A percentile compares a stretch with the other conserved stretches of the same genome.
These are phyloP conservation scores for Sarotherodon lohbergeri DNA, from an alignment of 2,113 vertebrate species.

Conservation along the genomic window DNA sequence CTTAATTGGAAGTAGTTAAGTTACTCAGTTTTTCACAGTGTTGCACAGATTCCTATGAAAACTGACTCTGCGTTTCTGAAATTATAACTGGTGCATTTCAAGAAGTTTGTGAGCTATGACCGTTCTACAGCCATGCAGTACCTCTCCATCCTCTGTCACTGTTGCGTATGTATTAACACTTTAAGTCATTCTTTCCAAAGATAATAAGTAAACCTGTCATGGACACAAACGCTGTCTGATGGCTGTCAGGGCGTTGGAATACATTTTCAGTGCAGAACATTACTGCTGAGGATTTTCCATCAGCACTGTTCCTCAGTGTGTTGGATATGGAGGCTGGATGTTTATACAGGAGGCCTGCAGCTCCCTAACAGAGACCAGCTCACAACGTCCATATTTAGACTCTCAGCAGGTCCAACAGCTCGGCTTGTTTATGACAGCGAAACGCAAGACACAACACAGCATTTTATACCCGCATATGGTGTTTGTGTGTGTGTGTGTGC, in stretches of 20 bases:
- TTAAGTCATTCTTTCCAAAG: not conserved
- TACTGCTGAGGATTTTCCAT: conserved; percentile 3
- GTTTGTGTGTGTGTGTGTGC: not conserved
- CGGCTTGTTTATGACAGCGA: conserved; percentile 22
- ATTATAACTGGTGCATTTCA: not conserved
- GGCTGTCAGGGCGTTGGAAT: not conserved
- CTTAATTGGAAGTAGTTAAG: not conserved
- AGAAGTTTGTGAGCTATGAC: not conserved
- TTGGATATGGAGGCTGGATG: not conserved
- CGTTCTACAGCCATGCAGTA: not conserved
- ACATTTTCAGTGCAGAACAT: not conserved
- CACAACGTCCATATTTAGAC: conserved; percentile 55
- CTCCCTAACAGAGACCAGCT: conserved; percentile 27
- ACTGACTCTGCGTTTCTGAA: not conserved
- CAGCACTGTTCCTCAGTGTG: not conserved
- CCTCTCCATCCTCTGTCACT: not conserved
- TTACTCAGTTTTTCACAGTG: not conserved
- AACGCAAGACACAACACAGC: conserved; percentile 14
- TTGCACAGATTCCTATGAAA: not conserved
- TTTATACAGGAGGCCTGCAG: conserved; percentile 26
- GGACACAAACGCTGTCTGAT: not conserved
- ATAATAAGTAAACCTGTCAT: not conserved
- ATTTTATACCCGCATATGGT: conserved; percentile 39
- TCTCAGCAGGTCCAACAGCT: not conserved
- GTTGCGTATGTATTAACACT: not conserved